These are phyloP conservation scores for Ephydatia muelleri DNA, from an alignment of 37 sponge, comb jelly and placozoan genomes.

Conservation along the genomic window DNA sequence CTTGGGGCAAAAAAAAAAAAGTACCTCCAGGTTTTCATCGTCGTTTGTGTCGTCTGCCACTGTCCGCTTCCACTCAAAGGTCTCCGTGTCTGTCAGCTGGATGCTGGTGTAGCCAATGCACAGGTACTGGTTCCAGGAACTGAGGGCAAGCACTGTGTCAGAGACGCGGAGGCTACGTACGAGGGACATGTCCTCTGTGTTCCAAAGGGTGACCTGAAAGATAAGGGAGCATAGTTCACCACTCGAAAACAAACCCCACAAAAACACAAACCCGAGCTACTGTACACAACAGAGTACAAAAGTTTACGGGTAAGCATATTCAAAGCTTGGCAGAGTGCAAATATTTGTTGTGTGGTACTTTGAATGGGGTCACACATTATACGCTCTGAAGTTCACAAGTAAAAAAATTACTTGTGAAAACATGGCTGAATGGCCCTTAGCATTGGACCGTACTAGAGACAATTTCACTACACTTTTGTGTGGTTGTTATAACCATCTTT, in stretches of 20 bases:
- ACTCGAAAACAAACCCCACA: neutral
- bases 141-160: constrained; percentile 55
- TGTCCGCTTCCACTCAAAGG: constrained; percentile 35
- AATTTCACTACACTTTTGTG: neutral
- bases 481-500: neutral
- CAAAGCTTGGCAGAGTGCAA: too few relatives aligned
- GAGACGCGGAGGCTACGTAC: neutral
- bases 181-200: constrained; percentile 14
- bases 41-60: constrained; percentile 49
- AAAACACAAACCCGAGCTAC: too few relatives aligned
- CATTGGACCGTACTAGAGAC: too few relatives aligned
- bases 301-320: too few relatives aligned
- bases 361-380: too few relatives aligned
- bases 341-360: too few relatives aligned
- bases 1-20: neutral
- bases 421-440: too few relatives aligned
- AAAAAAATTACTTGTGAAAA: too few relatives aligned
- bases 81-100: constrained; percentile 32
- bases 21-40: constrained; percentile 54
- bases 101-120: constrained; percentile 53
- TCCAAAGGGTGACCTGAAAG: constrained; percentile 48
- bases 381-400: too few relatives aligned
- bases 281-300: too few relatives aligned
- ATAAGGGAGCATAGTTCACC: neutral
- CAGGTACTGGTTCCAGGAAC: constrained; percentile 11